Conservation (phyloP, 2,888 invertebrate species). For the Rutpela maculata region DNA sequence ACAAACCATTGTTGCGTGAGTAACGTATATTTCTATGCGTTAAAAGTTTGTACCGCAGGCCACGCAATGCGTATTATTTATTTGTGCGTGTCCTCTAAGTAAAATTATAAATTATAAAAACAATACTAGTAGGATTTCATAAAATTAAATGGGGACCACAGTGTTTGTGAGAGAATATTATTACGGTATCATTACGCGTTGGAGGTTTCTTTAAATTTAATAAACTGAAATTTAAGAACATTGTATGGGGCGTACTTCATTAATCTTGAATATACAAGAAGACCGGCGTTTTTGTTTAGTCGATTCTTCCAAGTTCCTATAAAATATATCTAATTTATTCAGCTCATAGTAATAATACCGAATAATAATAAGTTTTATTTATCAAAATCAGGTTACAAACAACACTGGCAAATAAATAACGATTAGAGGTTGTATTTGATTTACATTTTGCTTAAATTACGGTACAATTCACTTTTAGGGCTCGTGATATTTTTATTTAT, state of each 20-base stretch:
- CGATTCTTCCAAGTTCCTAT: no score
- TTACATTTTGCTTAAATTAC: no score
- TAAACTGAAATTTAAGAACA: neutral
- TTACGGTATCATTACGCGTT: neutral
- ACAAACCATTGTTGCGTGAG: slow-evolving; percentile 20
- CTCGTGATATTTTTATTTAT: no score
- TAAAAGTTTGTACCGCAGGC: neutral
- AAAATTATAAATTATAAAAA: slow-evolving; percentile 24
- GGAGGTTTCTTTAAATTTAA: neutral
- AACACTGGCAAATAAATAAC: no score
- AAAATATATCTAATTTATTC: no score
- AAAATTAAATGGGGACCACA: neutral
- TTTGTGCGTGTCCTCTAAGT: slow-evolving; percentile 18
- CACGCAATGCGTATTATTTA: slow-evolving; percentile 13
- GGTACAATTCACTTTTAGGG: no score
- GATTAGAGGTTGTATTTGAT: no score
- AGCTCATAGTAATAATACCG: no score
- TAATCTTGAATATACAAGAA: neutral
- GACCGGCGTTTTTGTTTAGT: no score
- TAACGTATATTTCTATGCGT: neutral
- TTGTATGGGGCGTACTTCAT: neutral
- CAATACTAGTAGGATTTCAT: neutral
- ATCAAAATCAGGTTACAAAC: no score
- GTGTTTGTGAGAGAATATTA: slow-evolving; percentile 8
- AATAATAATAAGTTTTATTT: no score